Conservation (phyloP, 2,113 vertebrate species). For the Catagonus wagneri region DNA sequence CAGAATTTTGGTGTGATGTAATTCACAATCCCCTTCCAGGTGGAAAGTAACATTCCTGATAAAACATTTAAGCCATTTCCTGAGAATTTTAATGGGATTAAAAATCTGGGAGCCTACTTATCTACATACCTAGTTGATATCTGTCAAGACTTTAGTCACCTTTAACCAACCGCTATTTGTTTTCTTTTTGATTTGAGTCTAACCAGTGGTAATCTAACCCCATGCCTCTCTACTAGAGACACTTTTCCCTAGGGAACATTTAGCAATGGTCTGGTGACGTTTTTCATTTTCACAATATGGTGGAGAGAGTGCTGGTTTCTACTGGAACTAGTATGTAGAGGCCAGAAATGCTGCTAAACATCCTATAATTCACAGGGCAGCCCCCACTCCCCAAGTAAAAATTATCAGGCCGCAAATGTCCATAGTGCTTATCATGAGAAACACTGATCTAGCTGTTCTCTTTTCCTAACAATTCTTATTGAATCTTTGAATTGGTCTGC, state of each 20-base stretch:
- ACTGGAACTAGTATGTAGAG: neutral
- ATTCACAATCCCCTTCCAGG: neutral
- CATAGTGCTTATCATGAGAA: neutral
- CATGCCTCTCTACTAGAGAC: neutral
- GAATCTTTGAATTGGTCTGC: neutral
- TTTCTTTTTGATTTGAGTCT: constrained; percentile 2
- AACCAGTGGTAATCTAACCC: neutral
- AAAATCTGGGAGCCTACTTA: neutral
- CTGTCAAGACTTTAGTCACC: neutral
- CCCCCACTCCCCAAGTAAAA: neutral
- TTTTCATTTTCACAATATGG: neutral
- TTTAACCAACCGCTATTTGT: neutral
- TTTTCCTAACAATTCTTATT: neutral
- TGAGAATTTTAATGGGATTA: neutral
- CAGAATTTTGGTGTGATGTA: neutral
- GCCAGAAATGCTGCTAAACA: neutral
- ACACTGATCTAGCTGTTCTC: neutral
- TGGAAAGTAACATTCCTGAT: neutral
- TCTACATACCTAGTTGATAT: neutral
- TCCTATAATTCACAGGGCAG: neutral
- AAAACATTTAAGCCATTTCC: constrained; percentile 10
- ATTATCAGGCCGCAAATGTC: neutral
- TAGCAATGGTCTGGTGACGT: neutral
- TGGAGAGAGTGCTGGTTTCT: neutral
- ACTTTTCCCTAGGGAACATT: neutral